Evolutionary conservation across 92 coral and sea anemone genomes (phyloP).

Genomic region (Nematostella vectensis): DNA sequence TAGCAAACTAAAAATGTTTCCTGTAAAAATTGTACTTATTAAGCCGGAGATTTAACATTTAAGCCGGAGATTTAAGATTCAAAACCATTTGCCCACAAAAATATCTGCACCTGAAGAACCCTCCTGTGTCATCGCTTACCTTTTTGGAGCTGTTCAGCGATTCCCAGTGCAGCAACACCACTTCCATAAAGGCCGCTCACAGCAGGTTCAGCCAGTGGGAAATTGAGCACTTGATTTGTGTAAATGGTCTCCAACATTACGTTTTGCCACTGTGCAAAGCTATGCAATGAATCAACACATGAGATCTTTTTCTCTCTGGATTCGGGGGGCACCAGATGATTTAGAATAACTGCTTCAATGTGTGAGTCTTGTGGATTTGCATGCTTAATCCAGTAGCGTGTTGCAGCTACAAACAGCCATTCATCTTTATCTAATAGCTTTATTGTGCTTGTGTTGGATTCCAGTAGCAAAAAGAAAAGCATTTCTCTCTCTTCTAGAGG

Average conservation of each 20-base stretch:
- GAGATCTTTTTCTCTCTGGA: neutral
- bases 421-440: slow-evolving; percentile 10
- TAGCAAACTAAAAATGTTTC: too few relatives aligned
- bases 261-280: slow-evolving; percentile 57
- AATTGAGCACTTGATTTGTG: slow-evolving; percentile 28
- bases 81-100: too few relatives aligned
- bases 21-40: too few relatives aligned
- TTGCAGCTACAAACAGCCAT: slow-evolving; percentile 30
- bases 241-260: slow-evolving; percentile 26
- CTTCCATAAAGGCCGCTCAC: slow-evolving; percentile 19
- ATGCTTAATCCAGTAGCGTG: slow-evolving; percentile 46
- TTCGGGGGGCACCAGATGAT: slow-evolving; percentile 4
- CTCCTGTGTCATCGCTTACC: too few relatives aligned
- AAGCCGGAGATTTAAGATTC: too few relatives aligned
- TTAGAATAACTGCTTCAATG: slow-evolving; percentile 35
- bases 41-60: too few relatives aligned
- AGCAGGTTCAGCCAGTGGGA: slow-evolving; percentile 29
- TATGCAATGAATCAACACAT: slow-evolving; percentile 25
- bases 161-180: slow-evolving; percentile 26
- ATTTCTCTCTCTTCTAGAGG: slow-evolving; percentile 10
- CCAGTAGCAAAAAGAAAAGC: slow-evolving; percentile 15
- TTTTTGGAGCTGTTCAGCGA: slow-evolving; percentile 10
- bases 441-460: slow-evolving; percentile 12
- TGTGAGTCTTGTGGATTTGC: slow-evolving; percentile 38
- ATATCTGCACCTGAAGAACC: too few relatives aligned